Evolutionary conservation across 2,113 vertebrate genomes (phyloP).

Genomic region (Daphoenositta chrysoptera): DNA sequence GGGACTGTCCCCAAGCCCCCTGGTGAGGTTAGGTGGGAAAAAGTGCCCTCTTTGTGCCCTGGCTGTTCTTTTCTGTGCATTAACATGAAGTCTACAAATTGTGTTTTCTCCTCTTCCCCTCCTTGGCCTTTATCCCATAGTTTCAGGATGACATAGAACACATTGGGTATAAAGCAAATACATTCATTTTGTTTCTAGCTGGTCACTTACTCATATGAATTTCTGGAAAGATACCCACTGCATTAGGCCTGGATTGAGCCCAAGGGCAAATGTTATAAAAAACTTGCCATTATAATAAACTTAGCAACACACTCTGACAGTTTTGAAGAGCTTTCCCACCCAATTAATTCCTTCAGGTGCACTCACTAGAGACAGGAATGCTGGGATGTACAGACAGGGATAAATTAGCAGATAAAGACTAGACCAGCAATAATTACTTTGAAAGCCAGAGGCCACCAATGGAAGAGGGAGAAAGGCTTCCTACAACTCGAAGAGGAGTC

Average conservation of each 20-base stretch:
- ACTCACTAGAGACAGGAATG: background rate
- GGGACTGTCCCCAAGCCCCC: background rate
- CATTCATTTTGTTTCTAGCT: background rate
- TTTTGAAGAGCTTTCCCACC: background rate
- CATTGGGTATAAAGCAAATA: background rate
- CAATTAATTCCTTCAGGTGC: background rate
- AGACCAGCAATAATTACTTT: background rate
- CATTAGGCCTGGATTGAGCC: background rate
- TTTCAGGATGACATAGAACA: background rate
- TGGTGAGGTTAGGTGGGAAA: background rate
- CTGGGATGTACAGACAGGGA: background rate
- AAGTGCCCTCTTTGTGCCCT: background rate
- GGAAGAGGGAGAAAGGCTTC: background rate
- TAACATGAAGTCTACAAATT: background rate
- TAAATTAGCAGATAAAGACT: background rate
- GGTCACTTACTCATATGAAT: background rate
- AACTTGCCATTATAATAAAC: background rate
- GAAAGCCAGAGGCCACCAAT: background rate
- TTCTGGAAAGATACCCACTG: background rate
- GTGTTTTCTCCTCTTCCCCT: background rate
- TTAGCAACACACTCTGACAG: background rate
- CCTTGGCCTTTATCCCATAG: background rate
- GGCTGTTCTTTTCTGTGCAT: background rate
- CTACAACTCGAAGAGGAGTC: background rate
- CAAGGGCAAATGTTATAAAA: background rate